Conservation (phyloP, 2,113 vertebrate genomes). For the Cheirogaleus medius region DNA sequence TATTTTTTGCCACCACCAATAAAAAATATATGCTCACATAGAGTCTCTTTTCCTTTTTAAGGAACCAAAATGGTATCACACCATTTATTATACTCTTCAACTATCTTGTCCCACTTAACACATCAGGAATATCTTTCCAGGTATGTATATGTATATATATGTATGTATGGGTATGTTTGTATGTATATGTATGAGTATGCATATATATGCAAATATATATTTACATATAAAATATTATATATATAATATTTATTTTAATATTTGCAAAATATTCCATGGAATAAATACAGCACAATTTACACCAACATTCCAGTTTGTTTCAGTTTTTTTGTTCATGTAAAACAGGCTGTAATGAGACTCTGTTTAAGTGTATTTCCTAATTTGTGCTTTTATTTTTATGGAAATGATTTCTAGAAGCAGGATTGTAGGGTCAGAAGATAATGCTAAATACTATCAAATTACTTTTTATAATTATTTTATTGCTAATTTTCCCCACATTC, state of each 20-base stretch:
- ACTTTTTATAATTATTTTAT: neutral
- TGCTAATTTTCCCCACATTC: neutral
- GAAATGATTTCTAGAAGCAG: neutral
- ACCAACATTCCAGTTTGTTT: neutral
- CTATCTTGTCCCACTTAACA: neutral
- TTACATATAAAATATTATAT: neutral
- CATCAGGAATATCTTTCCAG: neutral
- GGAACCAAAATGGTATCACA: neutral
- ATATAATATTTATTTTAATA: neutral
- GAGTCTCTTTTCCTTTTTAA: neutral
- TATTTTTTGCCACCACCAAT: neutral
- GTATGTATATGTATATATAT: neutral
- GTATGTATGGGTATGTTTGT: neutral
- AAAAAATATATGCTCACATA: neutral
- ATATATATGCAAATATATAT: neutral
- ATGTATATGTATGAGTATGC: neutral
- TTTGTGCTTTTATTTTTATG: conserved; percentile 1
- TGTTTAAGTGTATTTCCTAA: neutral
- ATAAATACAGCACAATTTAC: neutral
- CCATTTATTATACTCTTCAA: neutral
- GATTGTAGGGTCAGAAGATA: neutral
- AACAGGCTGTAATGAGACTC: neutral
- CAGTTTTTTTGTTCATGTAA: neutral
- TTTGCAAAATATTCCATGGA: neutral
- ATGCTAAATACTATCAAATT: neutral